Evolutionary conservation across 2,113 vertebrate species (phyloP).

Genomic region (Colinus virginianus): DNA sequence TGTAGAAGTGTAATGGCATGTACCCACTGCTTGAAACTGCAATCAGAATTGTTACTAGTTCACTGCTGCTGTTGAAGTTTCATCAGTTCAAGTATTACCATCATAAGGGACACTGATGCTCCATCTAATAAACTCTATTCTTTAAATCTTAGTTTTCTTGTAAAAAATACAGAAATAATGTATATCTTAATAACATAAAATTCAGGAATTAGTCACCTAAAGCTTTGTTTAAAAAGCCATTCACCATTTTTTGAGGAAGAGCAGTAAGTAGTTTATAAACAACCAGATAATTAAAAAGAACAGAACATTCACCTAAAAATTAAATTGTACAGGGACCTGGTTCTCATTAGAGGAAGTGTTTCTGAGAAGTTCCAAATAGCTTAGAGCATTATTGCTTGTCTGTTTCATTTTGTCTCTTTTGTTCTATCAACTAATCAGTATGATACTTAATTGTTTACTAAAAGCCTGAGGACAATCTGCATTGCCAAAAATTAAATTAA

Average conservation of each 20-base stretch:
- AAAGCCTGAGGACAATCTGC: slow-evolving; percentile 31
- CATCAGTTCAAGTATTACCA: not conserved
- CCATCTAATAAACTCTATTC: not conserved
- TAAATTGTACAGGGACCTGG: slow-evolving; percentile 51
- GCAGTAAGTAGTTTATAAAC: slow-evolving; percentile 35
- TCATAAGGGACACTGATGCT: not conserved
- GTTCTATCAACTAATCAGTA: slow-evolving; percentile 44
- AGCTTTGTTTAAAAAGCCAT: not conserved
- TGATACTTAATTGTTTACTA: slow-evolving; percentile 36
- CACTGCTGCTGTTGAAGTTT: not conserved
- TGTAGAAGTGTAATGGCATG: not conserved
- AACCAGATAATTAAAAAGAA: slow-evolving; percentile 41
- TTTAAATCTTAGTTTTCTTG: not conserved
- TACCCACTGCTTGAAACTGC: not conserved
- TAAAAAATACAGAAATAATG: not conserved
- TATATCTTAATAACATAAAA: not conserved
- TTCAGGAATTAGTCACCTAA: not conserved
- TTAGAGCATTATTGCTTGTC: not conserved
- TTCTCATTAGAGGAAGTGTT: slow-evolving; percentile 54
- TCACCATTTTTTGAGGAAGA: slow-evolving; percentile 31
- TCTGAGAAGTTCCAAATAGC: slow-evolving; percentile 53
- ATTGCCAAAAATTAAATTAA: slow-evolving; percentile 37
- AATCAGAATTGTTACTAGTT: not conserved
- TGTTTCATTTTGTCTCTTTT: slow-evolving; percentile 55
- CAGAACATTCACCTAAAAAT: slow-evolving; percentile 61